Evolutionary conservation across 2,888 invertebrate genomes (phyloP).

Genomic region (Ormyrus thymus): DNA sequence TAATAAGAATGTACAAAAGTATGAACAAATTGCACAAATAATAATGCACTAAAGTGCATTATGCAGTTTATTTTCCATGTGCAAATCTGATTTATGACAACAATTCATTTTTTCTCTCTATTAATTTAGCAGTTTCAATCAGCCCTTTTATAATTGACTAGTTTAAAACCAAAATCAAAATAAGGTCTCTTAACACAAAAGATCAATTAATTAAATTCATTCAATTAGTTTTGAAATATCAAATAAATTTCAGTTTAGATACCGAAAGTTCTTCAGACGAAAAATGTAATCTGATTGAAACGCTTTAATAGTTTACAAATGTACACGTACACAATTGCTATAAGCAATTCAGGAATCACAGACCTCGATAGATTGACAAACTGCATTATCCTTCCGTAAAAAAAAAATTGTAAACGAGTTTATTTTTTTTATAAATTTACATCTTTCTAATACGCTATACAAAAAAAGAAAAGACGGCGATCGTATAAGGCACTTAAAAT

Average conservation of each 20-base stretch:
- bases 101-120: constrained; percentile 16
- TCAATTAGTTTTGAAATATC: constrained; percentile 23
- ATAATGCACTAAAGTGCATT: constrained; percentile 52
- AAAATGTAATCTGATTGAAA: constrained; percentile 47
- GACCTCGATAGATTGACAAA: constrained; percentile 49
- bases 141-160: constrained; percentile 33
- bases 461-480: constrained; percentile 28
- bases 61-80: constrained; percentile 26
- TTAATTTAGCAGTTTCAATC: constrained; percentile 25
- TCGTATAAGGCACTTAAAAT: constrained; percentile 43
- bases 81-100: constrained; percentile 30
- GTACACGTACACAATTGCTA: constrained; percentile 47
- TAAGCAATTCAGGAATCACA: constrained; percentile 55
- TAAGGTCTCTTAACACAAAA: background rate
- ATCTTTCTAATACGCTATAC: constrained; percentile 31
- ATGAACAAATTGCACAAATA: constrained; percentile 59
- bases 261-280: constrained; percentile 4
- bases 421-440: constrained; percentile 48
- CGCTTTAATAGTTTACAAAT: constrained; percentile 47
- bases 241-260: constrained; percentile 7
- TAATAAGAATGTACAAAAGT: constrained; percentile 62
- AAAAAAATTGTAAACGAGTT: constrained; percentile 42
- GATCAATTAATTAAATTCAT: background rate
- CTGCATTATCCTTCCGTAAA: constrained; percentile 43
- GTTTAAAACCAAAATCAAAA: constrained; percentile 30